A percentile compares a stretch with the other conserved stretches of the same genome.
Evolutionary conservation across 2,888 invertebrate species (phyloP).

Genomic region (Digitonthophagus gazella): DNA sequence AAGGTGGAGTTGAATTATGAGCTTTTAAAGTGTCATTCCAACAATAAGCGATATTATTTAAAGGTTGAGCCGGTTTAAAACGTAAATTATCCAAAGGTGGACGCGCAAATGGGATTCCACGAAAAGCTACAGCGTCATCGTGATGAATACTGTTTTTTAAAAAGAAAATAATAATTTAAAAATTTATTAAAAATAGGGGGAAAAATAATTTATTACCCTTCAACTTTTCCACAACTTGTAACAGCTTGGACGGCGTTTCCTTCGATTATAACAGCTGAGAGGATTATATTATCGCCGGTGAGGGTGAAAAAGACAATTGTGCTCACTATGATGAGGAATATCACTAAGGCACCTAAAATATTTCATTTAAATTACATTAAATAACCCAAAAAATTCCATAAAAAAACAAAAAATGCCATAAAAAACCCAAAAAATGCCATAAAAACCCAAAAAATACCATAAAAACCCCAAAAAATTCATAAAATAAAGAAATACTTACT

Average conservation of each 20-base stretch:
- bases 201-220: constrained; percentile 61
- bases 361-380: too few species aligned
- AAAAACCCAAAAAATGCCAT: background rate
- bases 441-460: background rate
- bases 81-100: constrained; percentile 68
- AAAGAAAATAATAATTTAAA: constrained; percentile 1
- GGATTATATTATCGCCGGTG: constrained; percentile 49
- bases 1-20: constrained; percentile 65
- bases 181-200: background rate
- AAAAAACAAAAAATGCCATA: too few species aligned
- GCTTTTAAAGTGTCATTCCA: constrained; percentile 75
- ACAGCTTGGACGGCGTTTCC: constrained; percentile 71
- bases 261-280: constrained; percentile 15
- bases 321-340: constrained; percentile 61
- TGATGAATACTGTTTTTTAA: constrained; percentile 62
- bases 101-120: constrained; percentile 78
- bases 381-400: too few species aligned
- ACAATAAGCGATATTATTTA: constrained; percentile 68
- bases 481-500: background rate
- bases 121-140: constrained; percentile 76
- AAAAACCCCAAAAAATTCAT: background rate
- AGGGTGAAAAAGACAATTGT: constrained; percentile 65
- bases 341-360: constrained; percentile 55
- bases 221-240: constrained; percentile 75
- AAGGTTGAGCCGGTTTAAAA: constrained; percentile 67